phyloP scores from a whole-genome alignment of 2,797 vertebrate species.

The Benthosema pterotum region DNA sequence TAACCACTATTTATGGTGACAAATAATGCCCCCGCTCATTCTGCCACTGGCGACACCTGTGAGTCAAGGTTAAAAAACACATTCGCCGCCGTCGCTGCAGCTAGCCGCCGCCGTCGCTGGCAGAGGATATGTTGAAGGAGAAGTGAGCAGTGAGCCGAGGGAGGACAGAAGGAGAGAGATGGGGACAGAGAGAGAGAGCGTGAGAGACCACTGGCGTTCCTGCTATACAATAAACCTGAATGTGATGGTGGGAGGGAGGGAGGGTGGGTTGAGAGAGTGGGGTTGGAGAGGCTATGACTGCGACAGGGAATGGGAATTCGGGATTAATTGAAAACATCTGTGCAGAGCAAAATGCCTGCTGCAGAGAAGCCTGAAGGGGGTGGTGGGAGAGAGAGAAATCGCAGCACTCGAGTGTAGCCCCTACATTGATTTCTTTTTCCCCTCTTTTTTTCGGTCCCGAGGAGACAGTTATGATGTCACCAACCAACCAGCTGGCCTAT shows the following conservation, averaged over 20 bases:
- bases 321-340: slow-evolving; percentile 83
- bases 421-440: slow-evolving; percentile 40
- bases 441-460: slow-evolving; percentile 27
- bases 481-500: slow-evolving; percentile 16
- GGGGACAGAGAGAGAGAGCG: slow-evolving; percentile 10
- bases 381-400: slow-evolving; percentile 57
- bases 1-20: slow-evolving; percentile 92
- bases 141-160: neutral
- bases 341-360: slow-evolving; percentile 58
- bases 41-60: slow-evolving; percentile 87
- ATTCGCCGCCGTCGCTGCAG: slow-evolving; percentile 79
- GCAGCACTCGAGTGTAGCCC: slow-evolving; percentile 44
- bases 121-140: neutral
- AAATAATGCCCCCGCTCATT: slow-evolving; percentile 89
- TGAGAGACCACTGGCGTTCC: neutral
- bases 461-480: slow-evolving; percentile 55
- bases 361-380: slow-evolving; percentile 48
- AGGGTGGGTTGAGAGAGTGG: slow-evolving; percentile 13
- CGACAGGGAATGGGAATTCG: slow-evolving; percentile 57
- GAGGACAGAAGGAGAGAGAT: slow-evolving; percentile 17
- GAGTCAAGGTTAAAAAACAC: slow-evolving; percentile 94
- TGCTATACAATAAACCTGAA: neutral
- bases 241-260: slow-evolving; percentile 24
- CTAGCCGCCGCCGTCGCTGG: slow-evolving; percentile 42
- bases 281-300: slow-evolving; percentile 39